Evolutionary conservation across 2,888 invertebrate genomes (phyloP).

Genomic region (Eulithis prunata): DNA sequence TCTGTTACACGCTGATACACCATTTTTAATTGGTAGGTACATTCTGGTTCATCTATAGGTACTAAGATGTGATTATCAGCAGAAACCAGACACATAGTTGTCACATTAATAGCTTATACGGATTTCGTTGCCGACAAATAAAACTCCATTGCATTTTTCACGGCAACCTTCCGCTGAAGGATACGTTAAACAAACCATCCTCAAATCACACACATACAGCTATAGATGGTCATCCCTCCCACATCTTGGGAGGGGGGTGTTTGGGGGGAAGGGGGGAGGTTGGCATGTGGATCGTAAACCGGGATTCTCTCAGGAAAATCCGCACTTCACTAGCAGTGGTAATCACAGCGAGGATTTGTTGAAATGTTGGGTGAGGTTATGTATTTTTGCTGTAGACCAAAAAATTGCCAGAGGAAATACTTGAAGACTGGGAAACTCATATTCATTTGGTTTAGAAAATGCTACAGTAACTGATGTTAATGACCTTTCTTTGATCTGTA

Average conservation of each 20-base stretch:
- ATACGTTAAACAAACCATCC: slow-evolving; percentile 41
- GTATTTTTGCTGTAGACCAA: slow-evolving; percentile 36
- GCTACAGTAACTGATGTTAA: no score
- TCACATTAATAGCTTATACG: background rate
- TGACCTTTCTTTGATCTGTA: no score
- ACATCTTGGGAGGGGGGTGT: slow-evolving; percentile 39
- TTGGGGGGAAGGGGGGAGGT: slow-evolving; percentile 44
- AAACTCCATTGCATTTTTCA: slow-evolving; percentile 22
- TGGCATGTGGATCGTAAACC: slow-evolving; percentile 72
- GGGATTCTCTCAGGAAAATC: slow-evolving; percentile 76
- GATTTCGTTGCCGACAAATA: slow-evolving; percentile 5
- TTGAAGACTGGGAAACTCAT: no score
- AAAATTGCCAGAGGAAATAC: slow-evolving; percentile 7
- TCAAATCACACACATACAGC: slow-evolving; percentile 51
- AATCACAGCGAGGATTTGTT: slow-evolving; percentile 74
- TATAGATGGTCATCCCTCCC: slow-evolving; percentile 59
- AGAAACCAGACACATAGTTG: no score
- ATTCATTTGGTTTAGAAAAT: no score
- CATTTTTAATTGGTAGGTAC: no score
- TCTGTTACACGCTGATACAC: no score
- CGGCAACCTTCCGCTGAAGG: slow-evolving; percentile 19
- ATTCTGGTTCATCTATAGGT: no score
- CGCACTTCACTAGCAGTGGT: slow-evolving; percentile 76
- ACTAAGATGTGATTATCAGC: no score
- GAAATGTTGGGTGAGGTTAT: slow-evolving; percentile 54